phyloP scores from a whole-genome alignment of 2,113 vertebrate species.

The Mugil cephalus region DNA sequence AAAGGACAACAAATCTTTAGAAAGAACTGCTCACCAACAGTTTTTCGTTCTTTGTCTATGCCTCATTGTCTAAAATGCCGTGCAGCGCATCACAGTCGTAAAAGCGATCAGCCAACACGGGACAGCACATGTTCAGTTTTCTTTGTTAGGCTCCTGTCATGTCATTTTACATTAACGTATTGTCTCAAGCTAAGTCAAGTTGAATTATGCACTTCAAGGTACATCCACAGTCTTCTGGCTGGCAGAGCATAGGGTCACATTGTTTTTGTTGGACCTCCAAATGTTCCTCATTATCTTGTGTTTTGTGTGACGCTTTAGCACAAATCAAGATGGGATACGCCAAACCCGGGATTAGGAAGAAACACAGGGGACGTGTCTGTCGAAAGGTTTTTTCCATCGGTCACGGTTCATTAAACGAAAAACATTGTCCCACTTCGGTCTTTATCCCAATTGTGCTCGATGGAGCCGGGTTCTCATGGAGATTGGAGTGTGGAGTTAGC shows the following conservation, averaged over 20 bases:
- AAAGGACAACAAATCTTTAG: background rate
- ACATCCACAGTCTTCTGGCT: constrained; percentile 34
- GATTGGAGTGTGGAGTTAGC: constrained; percentile 25
- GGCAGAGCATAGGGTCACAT: constrained; percentile 28
- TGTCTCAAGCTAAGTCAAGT: constrained; percentile 24
- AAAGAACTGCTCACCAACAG: background rate
- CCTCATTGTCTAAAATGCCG: constrained; percentile 2
- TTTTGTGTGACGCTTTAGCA: constrained; percentile 68
- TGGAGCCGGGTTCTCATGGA: constrained; percentile 25
- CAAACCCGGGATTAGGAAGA: constrained; percentile 60
- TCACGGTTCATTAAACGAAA: constrained; percentile 60
- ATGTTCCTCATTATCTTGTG: constrained; percentile 73
- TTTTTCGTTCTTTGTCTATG: background rate
- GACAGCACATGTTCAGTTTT: constrained; percentile 11
- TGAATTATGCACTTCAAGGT: constrained; percentile 51
- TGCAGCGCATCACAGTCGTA: background rate
- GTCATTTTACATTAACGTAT: constrained; percentile 31
- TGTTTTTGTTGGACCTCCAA: constrained; percentile 63
- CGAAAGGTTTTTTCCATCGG: constrained; percentile 61
- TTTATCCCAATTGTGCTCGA: constrained; percentile 40
- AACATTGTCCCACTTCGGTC: constrained; percentile 28
- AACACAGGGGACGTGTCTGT: constrained; percentile 40
- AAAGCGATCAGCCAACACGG: constrained; percentile 31
- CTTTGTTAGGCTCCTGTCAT: constrained; percentile 6
- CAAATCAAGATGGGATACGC: constrained; percentile 64